Evolutionary conservation across 2,113 vertebrate genomes (phyloP), one percentile per base, ranked within the genome.

Genomic region (Pelobates fuscus): DNA sequence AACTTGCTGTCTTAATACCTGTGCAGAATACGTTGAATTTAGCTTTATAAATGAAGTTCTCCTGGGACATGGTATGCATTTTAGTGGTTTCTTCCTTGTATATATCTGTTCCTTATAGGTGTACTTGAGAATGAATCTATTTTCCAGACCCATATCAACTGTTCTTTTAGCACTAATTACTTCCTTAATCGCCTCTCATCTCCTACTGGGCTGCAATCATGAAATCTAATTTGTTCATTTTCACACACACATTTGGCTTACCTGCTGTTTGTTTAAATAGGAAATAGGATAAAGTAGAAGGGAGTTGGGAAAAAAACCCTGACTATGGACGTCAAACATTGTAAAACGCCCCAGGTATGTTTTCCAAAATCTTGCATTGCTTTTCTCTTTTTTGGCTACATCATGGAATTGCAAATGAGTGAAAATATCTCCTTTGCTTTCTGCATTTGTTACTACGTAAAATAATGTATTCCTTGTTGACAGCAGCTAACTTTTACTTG

Each of bases 201-300:
- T 71, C 69, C 69, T 60, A 29, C 69, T 63, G 43, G 27, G 70
- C 30, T 72, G 70, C 41, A 72, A 72, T 72, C 60, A 63, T 63
- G 59, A 72, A 72, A 72, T 52, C 70, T 63, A 52, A 72, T 72
- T 72, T 54, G 27, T 63, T 63, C 26, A 15, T 25, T 54, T 72
- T 72, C 44, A 25, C 26, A 37, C 59, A 43, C 6, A 20, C 29
- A 30, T 43, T 44, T 54, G 17, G 59, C 27, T 64, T 72, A 72
- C 70, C 70, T 71, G 59, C 27, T 63, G 58, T 72, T 62, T 72
- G 25, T 72, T 54, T 44, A 17, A 37, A 64, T 52, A 54, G 26
- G 3, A 30, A 62, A 41, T 14, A 8, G 44, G 32, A 37, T 5
- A 37, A 37, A 37, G 10, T 37, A 37, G 10, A 37, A 37, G 10